Evolutionary conservation across 2,797 vertebrate genomes (phyloP).

Genomic region (Heteromormyrus szaboi): DNA sequence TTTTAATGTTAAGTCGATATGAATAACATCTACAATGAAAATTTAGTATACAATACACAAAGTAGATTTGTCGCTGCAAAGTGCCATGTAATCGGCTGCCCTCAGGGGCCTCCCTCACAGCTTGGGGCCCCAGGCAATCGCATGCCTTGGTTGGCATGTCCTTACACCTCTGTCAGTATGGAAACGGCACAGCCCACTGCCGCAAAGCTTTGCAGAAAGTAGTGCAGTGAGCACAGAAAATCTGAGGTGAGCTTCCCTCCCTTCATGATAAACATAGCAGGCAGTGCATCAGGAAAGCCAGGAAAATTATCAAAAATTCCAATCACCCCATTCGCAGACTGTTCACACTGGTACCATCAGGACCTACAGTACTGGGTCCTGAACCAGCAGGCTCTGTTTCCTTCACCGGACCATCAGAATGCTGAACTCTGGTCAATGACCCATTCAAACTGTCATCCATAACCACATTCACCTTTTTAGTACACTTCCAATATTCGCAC

Average conservation of each 20-base stretch:
- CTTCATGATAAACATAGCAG: background rate
- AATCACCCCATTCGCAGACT: background rate
- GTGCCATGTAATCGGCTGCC: background rate
- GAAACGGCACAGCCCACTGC: background rate
- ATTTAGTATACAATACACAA: background rate
- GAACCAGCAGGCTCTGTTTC: background rate
- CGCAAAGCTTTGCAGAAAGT: background rate
- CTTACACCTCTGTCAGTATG: background rate
- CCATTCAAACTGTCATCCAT: background rate
- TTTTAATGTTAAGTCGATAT: background rate
- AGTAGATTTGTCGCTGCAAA: background rate
- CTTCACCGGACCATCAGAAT: background rate
- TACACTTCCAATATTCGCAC: background rate
- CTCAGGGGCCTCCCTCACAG: background rate
- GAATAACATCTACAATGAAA: background rate
- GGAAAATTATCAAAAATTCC: background rate
- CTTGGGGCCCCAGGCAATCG: background rate
- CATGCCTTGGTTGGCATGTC: background rate
- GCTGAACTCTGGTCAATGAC: background rate
- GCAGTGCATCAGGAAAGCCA: background rate
- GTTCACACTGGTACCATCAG: background rate
- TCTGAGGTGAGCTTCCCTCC: background rate
- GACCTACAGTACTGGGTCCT: background rate
- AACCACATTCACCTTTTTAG: background rate
- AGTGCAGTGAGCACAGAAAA: background rate